These are phyloP conservation scores for Aspidiotus rigidus DNA, from an alignment of 2,888 invertebrate genomes.

Conservation along the genomic window DNA sequence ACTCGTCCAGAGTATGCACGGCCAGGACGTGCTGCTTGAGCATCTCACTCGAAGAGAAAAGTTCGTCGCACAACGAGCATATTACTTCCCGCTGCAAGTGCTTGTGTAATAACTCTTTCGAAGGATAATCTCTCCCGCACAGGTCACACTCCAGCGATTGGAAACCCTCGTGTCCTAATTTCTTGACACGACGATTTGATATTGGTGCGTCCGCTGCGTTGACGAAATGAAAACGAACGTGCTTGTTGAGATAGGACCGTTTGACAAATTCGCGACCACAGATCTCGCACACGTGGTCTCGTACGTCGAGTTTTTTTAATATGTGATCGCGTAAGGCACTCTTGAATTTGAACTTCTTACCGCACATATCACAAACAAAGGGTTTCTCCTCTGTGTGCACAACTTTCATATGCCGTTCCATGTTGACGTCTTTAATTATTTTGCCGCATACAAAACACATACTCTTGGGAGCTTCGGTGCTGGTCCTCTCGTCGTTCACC, in stretches of 20 bases:
- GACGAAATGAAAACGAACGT: constrained; percentile 6
- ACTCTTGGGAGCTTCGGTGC: background rate
- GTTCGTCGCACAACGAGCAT: constrained; percentile 18
- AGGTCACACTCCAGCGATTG: constrained; percentile 5
- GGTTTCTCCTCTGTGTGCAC: constrained; percentile 24
- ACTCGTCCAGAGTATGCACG: background rate
- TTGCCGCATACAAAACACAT: constrained; percentile 28
- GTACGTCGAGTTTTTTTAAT: constrained; percentile 13
- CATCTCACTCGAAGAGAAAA: constrained; percentile 20
- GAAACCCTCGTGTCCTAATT: background rate
- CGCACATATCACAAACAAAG: constrained; percentile 20
- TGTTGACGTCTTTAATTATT: constrained; percentile 20
- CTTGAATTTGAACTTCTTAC: constrained; percentile 26
- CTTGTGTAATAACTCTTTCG: background rate
- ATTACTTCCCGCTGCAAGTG: constrained; percentile 16
- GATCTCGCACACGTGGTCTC: constrained; percentile 29
- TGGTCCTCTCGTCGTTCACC: background rate
- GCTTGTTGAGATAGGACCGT: constrained; percentile 19
- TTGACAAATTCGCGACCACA: constrained; percentile 26
- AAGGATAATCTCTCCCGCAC: constrained; percentile 11
- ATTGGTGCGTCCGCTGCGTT: background rate
- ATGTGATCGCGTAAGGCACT: constrained; percentile 23
- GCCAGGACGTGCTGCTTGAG: constrained; percentile 18
- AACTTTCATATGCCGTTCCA: constrained; percentile 21
- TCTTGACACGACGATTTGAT: background rate